These are phyloP conservation scores for Tenodera sinensis DNA, from an alignment of 2,888 invertebrate genomes.

Conservation along the genomic window DNA sequence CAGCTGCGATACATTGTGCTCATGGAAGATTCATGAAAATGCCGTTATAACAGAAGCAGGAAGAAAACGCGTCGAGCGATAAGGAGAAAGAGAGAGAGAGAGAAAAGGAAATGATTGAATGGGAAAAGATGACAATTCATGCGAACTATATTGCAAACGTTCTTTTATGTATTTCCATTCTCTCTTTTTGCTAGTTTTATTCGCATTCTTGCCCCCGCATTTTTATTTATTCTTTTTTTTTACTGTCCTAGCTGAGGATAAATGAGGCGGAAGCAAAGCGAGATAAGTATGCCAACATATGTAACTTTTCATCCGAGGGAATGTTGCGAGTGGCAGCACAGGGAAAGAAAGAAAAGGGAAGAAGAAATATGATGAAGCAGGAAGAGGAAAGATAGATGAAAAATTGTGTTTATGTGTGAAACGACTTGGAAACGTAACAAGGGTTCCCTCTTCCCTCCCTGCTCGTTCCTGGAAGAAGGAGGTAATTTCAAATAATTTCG, in stretches of 20 bases:
- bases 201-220: neutral
- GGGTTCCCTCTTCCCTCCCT: neutral
- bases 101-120: constrained; percentile 5
- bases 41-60: neutral
- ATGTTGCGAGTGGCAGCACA: neutral
- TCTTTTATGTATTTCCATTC: neutral
- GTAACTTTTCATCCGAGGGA: neutral
- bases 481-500: neutral
- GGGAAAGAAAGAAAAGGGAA: neutral
- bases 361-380: neutral
- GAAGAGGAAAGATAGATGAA: neutral
- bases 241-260: neutral
- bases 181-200: neutral
- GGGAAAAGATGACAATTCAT: constrained; percentile 6
- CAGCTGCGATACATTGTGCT: neutral
- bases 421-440: neutral
- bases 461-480: neutral
- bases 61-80: neutral
- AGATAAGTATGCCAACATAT: neutral
- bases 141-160: constrained; percentile 1
- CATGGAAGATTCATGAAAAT: constrained; percentile 17
- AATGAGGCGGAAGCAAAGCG: constrained; percentile 1
- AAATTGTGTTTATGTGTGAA: neutral
- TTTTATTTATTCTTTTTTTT: neutral
- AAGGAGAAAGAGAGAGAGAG: neutral